phyloP scores from a whole-genome alignment of 2,113 vertebrate species.

The Agapornis roseicollis region DNA sequence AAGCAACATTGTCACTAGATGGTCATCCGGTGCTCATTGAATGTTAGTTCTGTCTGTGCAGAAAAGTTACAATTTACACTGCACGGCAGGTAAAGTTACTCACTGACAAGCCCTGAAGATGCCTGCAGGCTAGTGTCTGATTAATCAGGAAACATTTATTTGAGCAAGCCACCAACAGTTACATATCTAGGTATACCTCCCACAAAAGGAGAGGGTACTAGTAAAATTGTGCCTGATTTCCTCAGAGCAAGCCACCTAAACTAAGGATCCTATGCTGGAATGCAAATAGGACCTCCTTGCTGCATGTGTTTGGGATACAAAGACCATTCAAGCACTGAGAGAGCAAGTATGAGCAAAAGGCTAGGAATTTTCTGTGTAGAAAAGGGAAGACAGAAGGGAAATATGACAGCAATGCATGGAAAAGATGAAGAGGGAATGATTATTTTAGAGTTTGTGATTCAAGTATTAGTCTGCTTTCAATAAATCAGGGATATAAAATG shows the following conservation, averaged over 20 bases:
- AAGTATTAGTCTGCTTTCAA: background rate
- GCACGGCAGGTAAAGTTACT: background rate
- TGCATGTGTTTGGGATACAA: background rate
- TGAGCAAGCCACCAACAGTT: background rate
- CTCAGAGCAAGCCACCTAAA: background rate
- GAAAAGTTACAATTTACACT: background rate
- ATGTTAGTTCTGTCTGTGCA: background rate
- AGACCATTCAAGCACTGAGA: background rate
- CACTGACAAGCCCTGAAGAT: background rate
- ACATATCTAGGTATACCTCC: background rate
- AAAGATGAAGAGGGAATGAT: background rate
- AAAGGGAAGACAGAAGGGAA: background rate
- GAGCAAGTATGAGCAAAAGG: background rate
- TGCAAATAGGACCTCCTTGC: background rate
- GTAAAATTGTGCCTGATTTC: background rate
- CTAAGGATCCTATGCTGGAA: background rate
- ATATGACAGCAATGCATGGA: background rate
- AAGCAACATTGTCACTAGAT: background rate
- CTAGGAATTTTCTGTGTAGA: background rate
- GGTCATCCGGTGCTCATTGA: fast-evolving
- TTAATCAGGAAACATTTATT: background rate
- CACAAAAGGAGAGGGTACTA: background rate
- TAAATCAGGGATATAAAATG: background rate
- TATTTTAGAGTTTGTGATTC: background rate
- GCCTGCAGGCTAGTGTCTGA: background rate